Conservation (phyloP, 1,140 invertebrate genomes). For the Epicauta chinensis region DNA sequence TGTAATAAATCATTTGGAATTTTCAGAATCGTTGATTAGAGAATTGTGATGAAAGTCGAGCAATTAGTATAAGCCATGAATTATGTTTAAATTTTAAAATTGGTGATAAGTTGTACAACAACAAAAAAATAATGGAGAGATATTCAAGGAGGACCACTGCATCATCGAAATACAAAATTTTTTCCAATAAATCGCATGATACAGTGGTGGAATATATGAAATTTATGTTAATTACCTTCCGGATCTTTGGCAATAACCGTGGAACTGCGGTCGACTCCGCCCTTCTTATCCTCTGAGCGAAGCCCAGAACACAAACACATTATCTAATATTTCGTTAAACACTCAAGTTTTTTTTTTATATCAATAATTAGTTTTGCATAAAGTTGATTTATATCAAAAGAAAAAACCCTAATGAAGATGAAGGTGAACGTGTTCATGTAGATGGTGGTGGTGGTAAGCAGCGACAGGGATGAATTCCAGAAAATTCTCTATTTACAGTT, state of each 20-base stretch:
- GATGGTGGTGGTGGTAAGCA: no score
- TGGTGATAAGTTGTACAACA: no score
- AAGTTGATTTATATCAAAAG: no score
- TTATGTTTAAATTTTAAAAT: no score
- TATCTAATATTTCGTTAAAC: conserved; percentile 27
- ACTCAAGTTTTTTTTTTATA: no score
- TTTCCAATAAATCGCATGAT: conserved; percentile 9
- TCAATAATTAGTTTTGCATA: no score
- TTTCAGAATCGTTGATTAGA: no score
- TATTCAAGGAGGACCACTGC: not conserved
- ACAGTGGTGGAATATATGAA: conserved; percentile 15
- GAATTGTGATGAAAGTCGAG: conserved; percentile 21
- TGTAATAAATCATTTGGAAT: no score
- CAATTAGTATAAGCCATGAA: conserved; percentile 32
- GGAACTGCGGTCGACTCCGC: conserved; percentile 84
- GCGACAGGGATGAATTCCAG: no score
- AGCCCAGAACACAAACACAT: conserved; percentile 44
- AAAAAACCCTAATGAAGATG: not conserved
- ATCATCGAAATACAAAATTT: conserved; percentile 9
- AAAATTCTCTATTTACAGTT: no score
- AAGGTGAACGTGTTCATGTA: not conserved
- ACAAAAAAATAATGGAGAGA: conserved; percentile 1
- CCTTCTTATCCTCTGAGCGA: conserved; percentile 76
- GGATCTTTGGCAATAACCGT: conserved; percentile 92
- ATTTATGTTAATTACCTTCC: conserved; percentile 61